A percentile compares a stretch with the other conserved stretches of the same genome.
These are phyloP conservation scores for Scartelaos histophorus DNA, from an alignment of 2,113 vertebrate genomes.

Conservation along the genomic window DNA sequence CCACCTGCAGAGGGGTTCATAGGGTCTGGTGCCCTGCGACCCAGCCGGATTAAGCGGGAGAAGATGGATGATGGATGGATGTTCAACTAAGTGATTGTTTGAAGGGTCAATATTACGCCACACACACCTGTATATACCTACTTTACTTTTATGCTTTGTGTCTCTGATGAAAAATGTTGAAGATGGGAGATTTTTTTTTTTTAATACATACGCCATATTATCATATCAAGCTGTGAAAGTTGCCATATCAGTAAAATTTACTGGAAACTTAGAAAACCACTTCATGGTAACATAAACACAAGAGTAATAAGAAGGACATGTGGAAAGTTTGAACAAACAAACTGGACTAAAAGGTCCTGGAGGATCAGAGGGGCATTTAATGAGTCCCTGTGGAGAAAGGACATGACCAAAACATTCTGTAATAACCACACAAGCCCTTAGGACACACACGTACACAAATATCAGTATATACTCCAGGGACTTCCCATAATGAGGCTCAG, in stretches of 20 bases:
- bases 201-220: too few relatives aligned
- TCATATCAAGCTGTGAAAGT: not conserved
- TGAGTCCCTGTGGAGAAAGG: not conserved
- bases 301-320: not conserved
- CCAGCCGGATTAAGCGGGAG: too few relatives aligned
- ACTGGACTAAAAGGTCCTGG: not conserved
- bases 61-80: too few relatives aligned
- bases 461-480: not conserved
- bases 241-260: not conserved
- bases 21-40: too few relatives aligned
- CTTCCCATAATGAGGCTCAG: not conserved
- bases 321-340: not conserved
- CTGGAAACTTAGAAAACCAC: not conserved
- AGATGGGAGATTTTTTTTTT: too few relatives aligned
- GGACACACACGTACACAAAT: not conserved
- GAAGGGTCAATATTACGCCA: too few relatives aligned
- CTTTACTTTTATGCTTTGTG: too few relatives aligned
- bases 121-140: too few relatives aligned
- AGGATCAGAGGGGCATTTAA: constrained; percentile 3
- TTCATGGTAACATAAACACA: not conserved
- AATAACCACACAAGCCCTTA: not conserved
- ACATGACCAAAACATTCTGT: not conserved
- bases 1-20: too few relatives aligned
- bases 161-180: too few relatives aligned
- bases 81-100: too few relatives aligned